Conservation (phyloP, 1,140 invertebrate species). For the Battus philenor region DNA sequence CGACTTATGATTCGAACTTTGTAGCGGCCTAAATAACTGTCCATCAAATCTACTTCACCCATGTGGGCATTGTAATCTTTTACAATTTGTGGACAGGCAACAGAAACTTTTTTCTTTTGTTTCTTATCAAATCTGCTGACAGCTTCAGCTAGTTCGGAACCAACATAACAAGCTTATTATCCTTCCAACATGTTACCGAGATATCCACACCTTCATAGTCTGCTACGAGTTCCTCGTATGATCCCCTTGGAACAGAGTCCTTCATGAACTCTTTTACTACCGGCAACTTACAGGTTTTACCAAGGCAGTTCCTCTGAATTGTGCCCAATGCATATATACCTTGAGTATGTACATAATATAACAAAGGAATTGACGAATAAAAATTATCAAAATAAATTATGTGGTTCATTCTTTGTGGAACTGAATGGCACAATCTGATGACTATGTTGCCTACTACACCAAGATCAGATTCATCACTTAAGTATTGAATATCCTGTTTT, state of each 20-base stretch:
- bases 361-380: conserved; percentile 21
- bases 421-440: conserved; percentile 21
- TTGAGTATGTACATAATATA: conserved; percentile 4
- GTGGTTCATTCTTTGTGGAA: conserved; percentile 38
- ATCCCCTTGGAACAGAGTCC: conserved; percentile 19
- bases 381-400: conserved; percentile 41
- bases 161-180: conserved; percentile 23
- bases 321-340: conserved; percentile 26
- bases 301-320: conserved; percentile 25
- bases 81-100: conserved; percentile 21
- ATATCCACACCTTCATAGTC: conserved; percentile 27
- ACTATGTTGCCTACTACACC: conserved; percentile 27
- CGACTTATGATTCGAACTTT: conserved; percentile 14
- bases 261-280: conserved; percentile 24
- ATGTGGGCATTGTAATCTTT: conserved; percentile 21
- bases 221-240: conserved; percentile 24
- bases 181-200: conserved; percentile 23
- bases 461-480: conserved; percentile 23
- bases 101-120: conserved; percentile 13
- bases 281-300: conserved; percentile 21
- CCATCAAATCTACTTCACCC: conserved; percentile 14
- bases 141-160: conserved; percentile 17
- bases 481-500: conserved; percentile 12
- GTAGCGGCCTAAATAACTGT: conserved; percentile 10
- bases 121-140: conserved; percentile 17